Evolutionary conservation across 2,113 vertebrate genomes (phyloP).

Genomic region (Dascyllus trimaculatus): DNA sequence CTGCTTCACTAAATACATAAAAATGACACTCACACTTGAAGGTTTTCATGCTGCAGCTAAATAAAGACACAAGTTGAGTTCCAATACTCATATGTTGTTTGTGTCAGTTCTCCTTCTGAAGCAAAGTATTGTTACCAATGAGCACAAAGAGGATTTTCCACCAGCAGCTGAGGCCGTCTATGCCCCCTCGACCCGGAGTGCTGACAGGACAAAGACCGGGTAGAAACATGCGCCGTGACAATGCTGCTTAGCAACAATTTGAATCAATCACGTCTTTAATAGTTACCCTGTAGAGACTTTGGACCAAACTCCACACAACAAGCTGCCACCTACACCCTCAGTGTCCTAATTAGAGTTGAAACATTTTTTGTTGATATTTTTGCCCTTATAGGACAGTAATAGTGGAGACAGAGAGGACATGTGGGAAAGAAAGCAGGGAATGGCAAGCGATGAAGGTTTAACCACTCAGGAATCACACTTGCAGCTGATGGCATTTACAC

Average conservation of each 20-base stretch:
- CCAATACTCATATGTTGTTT: constrained; percentile 13
- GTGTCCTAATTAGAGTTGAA: background rate
- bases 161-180: constrained; percentile 69
- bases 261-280: constrained; percentile 76
- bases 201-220: constrained; percentile 65
- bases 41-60: constrained; percentile 34
- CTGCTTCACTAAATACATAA: constrained; percentile 22
- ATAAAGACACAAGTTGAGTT: constrained; percentile 31
- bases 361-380: too few species aligned
- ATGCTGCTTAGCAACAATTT: constrained; percentile 70
- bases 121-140: constrained; percentile 31
- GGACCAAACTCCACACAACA: constrained; percentile 33
- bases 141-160: constrained; percentile 76
- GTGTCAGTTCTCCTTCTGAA: constrained; percentile 15
- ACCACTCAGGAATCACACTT: too few species aligned
- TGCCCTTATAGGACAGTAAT: too few species aligned
- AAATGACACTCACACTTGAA: constrained; percentile 35
- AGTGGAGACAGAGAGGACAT: too few species aligned
- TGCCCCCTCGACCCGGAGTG: constrained; percentile 55
- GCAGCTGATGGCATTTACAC: too few species aligned
- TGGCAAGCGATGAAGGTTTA: too few species aligned
- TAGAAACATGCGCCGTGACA: constrained; percentile 61
- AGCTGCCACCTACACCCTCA: constrained; percentile 2
- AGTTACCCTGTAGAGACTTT: constrained; percentile 32
- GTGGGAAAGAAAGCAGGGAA: too few species aligned